A percentile compares a stretch with the other conserved stretches of the same genome.
phyloP scores from a whole-genome alignment of 2,888 invertebrate species.

The Ecliptopera silaceata region DNA sequence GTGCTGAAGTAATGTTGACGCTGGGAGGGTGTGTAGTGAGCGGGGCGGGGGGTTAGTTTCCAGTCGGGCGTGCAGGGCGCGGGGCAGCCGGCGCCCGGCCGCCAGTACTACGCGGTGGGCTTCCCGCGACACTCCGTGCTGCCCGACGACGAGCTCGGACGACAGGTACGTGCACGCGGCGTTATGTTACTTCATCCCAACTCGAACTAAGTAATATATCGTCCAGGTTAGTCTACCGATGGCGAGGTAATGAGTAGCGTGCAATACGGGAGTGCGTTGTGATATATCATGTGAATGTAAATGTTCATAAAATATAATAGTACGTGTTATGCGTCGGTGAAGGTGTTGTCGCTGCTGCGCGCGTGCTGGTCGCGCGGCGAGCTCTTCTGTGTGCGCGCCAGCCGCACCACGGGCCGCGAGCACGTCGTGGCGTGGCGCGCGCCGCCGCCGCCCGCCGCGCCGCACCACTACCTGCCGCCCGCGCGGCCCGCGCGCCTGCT shows the following conservation, averaged over 20 bases:
- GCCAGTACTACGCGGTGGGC: conserved; percentile 94
- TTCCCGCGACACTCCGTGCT: conserved; percentile 92
- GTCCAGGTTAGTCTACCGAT: too few species aligned
- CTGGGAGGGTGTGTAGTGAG: too few species aligned
- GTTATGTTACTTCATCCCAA: too few species aligned
- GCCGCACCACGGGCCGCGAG: conserved; percentile 94
- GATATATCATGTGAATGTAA: too few species aligned
- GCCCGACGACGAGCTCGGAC: conserved; percentile 92
- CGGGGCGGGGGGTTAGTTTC: too few species aligned
- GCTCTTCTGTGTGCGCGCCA: conserved; percentile 93
- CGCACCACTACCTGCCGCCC: conserved; percentile 49
- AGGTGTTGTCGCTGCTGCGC: conserved; percentile 88
- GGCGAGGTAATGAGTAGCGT: too few species aligned
- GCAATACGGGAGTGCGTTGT: too few species aligned
- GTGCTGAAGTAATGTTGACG: too few species aligned
- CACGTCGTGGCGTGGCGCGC: conserved; percentile 94
- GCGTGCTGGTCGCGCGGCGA: conserved; percentile 92
- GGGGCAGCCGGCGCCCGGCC: conserved; percentile 91
- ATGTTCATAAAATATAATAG: too few species aligned
- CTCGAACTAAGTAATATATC: too few species aligned
- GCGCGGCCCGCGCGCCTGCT: conserved; percentile 40
- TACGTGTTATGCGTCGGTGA: too few species aligned
- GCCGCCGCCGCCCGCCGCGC: conserved; percentile 56
- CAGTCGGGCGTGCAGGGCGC: conserved; percentile 92
- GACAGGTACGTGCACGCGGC: too few species aligned